Percentiles rank a stretch among this genome's conserved stretches.
Conservation (phyloP, 1,140 invertebrate genomes). For the Lerema accius region DNA sequence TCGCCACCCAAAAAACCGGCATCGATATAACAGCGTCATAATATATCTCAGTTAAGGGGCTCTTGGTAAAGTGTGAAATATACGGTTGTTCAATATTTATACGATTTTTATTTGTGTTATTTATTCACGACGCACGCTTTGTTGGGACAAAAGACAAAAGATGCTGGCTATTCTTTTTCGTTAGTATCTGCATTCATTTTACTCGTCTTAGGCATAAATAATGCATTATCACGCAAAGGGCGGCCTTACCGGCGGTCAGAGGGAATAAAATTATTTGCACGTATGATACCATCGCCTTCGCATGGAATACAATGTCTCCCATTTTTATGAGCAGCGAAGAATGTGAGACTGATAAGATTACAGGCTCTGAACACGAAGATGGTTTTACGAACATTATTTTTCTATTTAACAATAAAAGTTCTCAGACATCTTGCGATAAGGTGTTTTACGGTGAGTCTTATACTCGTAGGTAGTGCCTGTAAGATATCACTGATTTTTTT, state of each 20-base stretch:
- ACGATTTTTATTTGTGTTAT: conserved; percentile 76
- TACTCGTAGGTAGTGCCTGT: too few species aligned
- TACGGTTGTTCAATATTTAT: conserved; percentile 76
- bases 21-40: conserved; percentile 65
- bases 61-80: conserved; percentile 74
- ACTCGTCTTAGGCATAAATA: conserved; percentile 77
- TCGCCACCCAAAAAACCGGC: conserved; percentile 56
- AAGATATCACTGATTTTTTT: too few species aligned
- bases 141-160: conserved; percentile 62
- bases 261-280: conserved; percentile 65
- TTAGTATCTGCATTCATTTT: conserved; percentile 75
- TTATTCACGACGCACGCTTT: conserved; percentile 75
- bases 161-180: conserved; percentile 60
- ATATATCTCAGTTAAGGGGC: conserved; percentile 72
- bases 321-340: conserved; percentile 41
- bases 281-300: conserved; percentile 50
- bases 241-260: conserved; percentile 48
- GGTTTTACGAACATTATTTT: background rate
- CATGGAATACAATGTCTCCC: conserved; percentile 40
- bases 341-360: conserved; percentile 18
- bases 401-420: conserved; percentile 4
- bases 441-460: too few species aligned
- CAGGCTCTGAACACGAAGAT: conserved; percentile 10
- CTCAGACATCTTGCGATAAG: conserved; percentile 26
- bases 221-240: conserved; percentile 78